Percentiles rank a stretch among this genome's conserved stretches.
Conservation (phyloP, 2,113 vertebrate genomes). For the Epinephelus cyanopodus region DNA sequence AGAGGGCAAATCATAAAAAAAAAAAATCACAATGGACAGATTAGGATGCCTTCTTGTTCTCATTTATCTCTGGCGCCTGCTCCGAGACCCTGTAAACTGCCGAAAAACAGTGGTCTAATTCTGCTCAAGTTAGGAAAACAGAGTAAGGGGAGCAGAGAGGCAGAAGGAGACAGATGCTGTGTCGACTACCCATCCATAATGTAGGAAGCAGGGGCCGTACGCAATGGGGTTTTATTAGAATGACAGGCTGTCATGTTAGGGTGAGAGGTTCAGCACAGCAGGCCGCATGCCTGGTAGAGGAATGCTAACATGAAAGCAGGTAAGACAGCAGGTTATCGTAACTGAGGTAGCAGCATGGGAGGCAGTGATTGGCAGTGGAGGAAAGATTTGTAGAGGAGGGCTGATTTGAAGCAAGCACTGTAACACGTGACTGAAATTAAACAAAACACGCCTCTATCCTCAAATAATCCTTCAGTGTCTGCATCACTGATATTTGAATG, state of each 20-base stretch:
- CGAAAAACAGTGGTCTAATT: constrained; percentile 40
- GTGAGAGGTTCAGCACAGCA: constrained; percentile 51
- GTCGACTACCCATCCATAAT: constrained; percentile 73
- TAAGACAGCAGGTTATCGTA: constrained; percentile 30
- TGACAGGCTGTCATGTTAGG: constrained; percentile 72
- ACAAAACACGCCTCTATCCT: not conserved
- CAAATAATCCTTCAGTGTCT: not conserved
- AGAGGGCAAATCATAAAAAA: constrained; percentile 41
- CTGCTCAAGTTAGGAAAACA: constrained; percentile 46
- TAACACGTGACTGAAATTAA: constrained; percentile 14
- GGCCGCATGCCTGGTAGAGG: constrained; percentile 12
- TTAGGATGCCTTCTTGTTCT: constrained; percentile 52
- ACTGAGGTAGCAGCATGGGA: not conserved
- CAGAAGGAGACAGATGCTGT: constrained; percentile 66
- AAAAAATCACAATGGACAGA: constrained; percentile 55
- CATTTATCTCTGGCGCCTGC: constrained; percentile 50
- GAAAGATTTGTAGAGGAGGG: constrained; percentile 1
- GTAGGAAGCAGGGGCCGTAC: constrained; percentile 59
- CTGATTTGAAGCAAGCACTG: constrained; percentile 13
- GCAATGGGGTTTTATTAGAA: constrained; percentile 65
- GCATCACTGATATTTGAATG: constrained; percentile 23
- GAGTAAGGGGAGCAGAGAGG: constrained; percentile 34
- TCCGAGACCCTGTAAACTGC: constrained; percentile 55
- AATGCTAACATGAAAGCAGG: constrained; percentile 44
- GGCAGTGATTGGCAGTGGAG: constrained; percentile 18